Base-by-base conservation (phyloP, 2,888 invertebrate species). In the Rotaria socialis region DNA sequence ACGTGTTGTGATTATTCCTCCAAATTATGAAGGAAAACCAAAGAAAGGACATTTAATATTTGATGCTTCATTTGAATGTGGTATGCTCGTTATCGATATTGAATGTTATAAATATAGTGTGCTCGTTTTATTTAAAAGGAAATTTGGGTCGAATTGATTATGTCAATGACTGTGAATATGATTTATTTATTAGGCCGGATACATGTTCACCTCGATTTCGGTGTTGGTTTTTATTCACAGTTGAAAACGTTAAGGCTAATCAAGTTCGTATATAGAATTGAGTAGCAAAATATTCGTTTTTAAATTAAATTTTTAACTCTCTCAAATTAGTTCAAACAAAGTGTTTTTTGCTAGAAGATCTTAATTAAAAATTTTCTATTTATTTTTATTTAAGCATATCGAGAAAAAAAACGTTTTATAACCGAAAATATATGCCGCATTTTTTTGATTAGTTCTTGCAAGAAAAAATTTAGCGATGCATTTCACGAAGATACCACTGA, bases 191-290 rank as follows among this genome's bases (percentile, higher is more conserved):
- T 86, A 93, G 98, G 80, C 97, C 98, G 0, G 98, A 99, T 91
- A 97, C 97, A 0, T 96, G 97, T 91, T 95, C 96, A 90, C 96
- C 97, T 0, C 93, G 96, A 84, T 94, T 95, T 88, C 93, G 98
- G 85, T 94, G 97, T 89, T 98, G 97, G 98, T 98, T 97, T 92
- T 96, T 98, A 92, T 99, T 98, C 90, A 96, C 96, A 1, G 97
- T 98, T 60, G 97, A 97, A 91, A 98, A 98, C 91, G 95, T 95
- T 0, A 94, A 94, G 89, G 93, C 94, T 87, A 96, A 97, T 91
- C 97, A 97, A 93, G 95, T 94, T 67, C 27, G 50, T 50, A 41
- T 67, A 24, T 50, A 50, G 84, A 56, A 2, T 52, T 52, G 52
- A 52, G 16, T 50, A 14, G 14, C 16, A 47, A 47, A 52, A 16